Base-by-base conservation (phyloP, 2,113 vertebrate species). In the Progne subis region DNA sequence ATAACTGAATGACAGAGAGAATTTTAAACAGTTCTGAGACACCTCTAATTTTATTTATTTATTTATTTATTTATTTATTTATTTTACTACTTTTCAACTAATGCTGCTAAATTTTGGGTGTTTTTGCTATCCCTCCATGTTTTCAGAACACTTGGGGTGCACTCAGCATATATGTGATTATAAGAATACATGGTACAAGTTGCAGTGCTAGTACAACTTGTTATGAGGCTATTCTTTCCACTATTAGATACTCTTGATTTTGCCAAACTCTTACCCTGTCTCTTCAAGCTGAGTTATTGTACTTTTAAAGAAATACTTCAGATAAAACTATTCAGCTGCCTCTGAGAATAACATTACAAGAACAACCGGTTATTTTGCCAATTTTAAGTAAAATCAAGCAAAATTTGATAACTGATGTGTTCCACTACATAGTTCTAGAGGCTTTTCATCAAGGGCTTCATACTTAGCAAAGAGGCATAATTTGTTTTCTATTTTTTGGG, bases 11-110 rank as follows among this genome's bases (percentile, higher is more conserved):
- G 55, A 60, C 14, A 34, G 39, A 91, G 56, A 71, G 26, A 41
- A 74, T 97, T 97, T 75, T 77, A 86, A 96, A 92, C 34, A 55
- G 19, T 49, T 93, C 46, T 55, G 59, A 86, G 25, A 37, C 37
- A 9, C 37, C 37, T 37, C 37, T 37, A 37, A 37, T 37, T 37
- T 37, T n/a, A n/a, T n/a, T n/a, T n/a, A n/a, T n/a, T n/a, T n/a
- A n/a, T n/a, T n/a, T n/a, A n/a, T n/a, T n/a, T n/a, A n/a, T n/a
- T n/a, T n/a, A n/a, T n/a, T n/a, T n/a, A n/a, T 37, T 37, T 29
- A 39, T 96, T 43, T 39, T 9, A 63, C 46, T 50, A 55, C 16
- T 87, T 93, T 94, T 86, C 18, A 61, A 47, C 20, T 29, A 29
- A 21, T 59, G 14, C 14, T 72, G 34, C 5, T 82, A 72, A 82